Conservation (phyloP, 2,888 invertebrate species). For the Chaetogeoica ovagalla region DNA sequence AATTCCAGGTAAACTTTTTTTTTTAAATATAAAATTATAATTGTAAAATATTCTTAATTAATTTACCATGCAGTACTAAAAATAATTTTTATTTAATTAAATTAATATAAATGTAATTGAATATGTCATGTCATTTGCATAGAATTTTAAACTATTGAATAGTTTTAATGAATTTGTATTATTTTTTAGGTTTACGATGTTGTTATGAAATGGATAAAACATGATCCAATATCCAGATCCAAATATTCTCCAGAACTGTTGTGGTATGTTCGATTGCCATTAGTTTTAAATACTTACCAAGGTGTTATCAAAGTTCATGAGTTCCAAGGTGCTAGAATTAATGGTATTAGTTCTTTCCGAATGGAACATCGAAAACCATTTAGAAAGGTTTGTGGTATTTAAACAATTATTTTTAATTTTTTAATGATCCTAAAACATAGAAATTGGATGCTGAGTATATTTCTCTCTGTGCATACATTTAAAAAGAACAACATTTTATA, state of each 20-base stretch:
- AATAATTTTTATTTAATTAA: neutral
- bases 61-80: neutral
- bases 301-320: constrained; percentile 34
- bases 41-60: neutral
- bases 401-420: neutral
- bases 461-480: too few species aligned
- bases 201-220: constrained; percentile 45
- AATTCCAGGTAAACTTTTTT: neutral
- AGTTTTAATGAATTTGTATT: neutral
- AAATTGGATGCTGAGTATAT: too few species aligned
- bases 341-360: constrained; percentile 39
- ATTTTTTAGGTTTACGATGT: constrained; percentile 34
- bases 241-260: constrained; percentile 34
- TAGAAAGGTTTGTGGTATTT: constrained; percentile 34
- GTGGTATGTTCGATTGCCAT: constrained; percentile 41
- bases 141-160: neutral
- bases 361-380: constrained; percentile 44
- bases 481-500: too few species aligned
- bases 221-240: constrained; percentile 12
- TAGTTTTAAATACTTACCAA: constrained; percentile 46
- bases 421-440: too few species aligned
- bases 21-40: neutral
- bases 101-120: neutral
- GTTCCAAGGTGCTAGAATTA: constrained; percentile 34
- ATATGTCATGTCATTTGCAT: neutral